Evolutionary conservation across 2,797 vertebrate species (phyloP).

Genomic region (Poeciliopsis paucimaculata): DNA sequence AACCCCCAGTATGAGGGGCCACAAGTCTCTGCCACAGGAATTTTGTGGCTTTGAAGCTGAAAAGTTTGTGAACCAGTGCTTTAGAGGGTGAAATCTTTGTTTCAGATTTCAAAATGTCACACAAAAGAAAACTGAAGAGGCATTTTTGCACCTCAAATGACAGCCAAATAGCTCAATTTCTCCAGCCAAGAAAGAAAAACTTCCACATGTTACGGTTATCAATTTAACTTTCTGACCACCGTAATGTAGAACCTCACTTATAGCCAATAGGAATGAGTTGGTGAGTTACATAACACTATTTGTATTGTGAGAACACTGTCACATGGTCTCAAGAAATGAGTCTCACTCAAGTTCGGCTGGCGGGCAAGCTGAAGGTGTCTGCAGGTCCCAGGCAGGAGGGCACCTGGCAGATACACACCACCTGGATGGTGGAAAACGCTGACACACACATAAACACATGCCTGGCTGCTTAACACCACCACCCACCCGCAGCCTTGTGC

Average conservation of each 20-base stretch:
- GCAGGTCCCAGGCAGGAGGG: slow-evolving; percentile 65
- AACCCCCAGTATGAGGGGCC: neutral
- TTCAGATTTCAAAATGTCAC: neutral
- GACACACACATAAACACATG: slow-evolving; percentile 43
- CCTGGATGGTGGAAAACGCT: slow-evolving; percentile 65
- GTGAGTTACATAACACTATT: slow-evolving; percentile 63
- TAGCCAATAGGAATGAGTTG: slow-evolving; percentile 47
- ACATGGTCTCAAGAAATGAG: slow-evolving; percentile 61
- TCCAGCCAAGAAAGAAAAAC: neutral
- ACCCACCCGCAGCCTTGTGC: slow-evolving; percentile 64
- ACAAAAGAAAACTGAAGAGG: neutral
- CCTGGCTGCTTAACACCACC: slow-evolving; percentile 14
- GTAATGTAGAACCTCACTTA: slow-evolving; percentile 53
- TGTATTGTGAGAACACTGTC: slow-evolving; percentile 73
- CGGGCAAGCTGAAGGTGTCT: slow-evolving; percentile 62
- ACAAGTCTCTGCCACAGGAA: neutral
- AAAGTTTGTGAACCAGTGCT: neutral
- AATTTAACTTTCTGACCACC: slow-evolving; percentile 31
- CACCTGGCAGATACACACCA: slow-evolving; percentile 79
- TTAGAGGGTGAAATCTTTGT: neutral
- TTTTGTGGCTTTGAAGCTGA: neutral
- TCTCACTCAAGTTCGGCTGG: slow-evolving; percentile 63
- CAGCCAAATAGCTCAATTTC: neutral
- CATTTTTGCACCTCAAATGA: slow-evolving; percentile 38
- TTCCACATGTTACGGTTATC: slow-evolving; percentile 21